Conservation (phyloP, 2,888 invertebrate genomes). For the Cephus pygmeus region DNA sequence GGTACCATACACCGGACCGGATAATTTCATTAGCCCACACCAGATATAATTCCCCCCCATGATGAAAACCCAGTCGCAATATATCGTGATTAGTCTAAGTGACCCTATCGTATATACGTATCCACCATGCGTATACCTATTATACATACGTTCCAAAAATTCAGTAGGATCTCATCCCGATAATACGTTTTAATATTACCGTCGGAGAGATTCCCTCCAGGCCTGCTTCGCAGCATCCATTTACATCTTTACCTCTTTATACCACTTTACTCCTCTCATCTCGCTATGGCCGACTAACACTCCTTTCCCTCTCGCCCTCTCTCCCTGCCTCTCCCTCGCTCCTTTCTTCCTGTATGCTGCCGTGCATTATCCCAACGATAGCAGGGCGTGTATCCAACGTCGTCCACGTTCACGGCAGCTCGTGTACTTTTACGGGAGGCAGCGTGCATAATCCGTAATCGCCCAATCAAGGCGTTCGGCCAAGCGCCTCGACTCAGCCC, state of each 20-base stretch:
- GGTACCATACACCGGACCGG: slow-evolving; percentile 49
- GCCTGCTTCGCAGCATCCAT: neutral
- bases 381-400: slow-evolving; percentile 1
- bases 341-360: slow-evolving; percentile 1
- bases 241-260: neutral
- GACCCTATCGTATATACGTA: neutral
- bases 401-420: slow-evolving; percentile 1
- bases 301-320: neutral
- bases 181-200: neutral
- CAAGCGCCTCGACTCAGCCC: slow-evolving; percentile 42
- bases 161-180: neutral
- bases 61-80: slow-evolving; percentile 31
- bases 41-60: slow-evolving; percentile 26
- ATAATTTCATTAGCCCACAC: slow-evolving; percentile 61
- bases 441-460: slow-evolving; percentile 56
- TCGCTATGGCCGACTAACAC: neutral
- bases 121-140: neutral
- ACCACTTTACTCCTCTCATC: neutral
- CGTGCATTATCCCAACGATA: slow-evolving; percentile 4
- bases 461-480: slow-evolving; percentile 51
- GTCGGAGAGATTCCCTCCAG: neutral
- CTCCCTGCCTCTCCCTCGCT: neutral
- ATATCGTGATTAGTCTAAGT: slow-evolving; percentile 13
- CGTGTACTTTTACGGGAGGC: slow-evolving; percentile 34
- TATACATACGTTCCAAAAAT: neutral